These are phyloP conservation scores for Styela clava DNA, from an alignment of 23 tunicate species.

Conservation along the genomic window DNA sequence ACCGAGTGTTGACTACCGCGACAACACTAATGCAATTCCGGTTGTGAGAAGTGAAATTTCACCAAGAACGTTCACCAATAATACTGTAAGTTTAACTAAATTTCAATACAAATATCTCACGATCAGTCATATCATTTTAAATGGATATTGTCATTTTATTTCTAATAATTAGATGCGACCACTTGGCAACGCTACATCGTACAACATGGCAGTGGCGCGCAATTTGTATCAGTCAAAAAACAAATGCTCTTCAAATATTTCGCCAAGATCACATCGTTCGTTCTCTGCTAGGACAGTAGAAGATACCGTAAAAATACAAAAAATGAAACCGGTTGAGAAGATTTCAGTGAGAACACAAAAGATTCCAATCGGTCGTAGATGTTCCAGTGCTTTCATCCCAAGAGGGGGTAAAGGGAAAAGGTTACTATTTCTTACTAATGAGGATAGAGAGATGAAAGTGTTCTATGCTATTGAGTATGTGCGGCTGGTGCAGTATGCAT, in stretches of 20 bases:
- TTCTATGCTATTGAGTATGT: no score
- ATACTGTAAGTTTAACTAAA: neutral
- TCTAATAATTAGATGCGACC: neutral
- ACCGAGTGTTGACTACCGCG: neutral
- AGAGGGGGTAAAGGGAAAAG: no score
- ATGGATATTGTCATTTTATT: no score
- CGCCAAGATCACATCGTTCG: neutral
- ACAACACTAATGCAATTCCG: neutral
- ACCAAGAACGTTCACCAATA: neutral
- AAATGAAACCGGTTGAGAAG: neutral
- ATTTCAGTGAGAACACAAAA: neutral
- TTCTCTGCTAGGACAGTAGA: neutral
- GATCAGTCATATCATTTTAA: no score
- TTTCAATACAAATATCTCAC: no score
- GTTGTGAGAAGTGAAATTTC: neutral
- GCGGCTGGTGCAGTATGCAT: no score
- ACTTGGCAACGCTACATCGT: constrained; percentile 8
- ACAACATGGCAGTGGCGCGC: constrained; percentile 5
- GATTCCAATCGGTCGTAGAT: neutral
- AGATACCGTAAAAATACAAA: neutral
- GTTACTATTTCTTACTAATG: no score
- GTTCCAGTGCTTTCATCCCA: no score
- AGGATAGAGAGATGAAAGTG: no score
- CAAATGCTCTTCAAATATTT: neutral
- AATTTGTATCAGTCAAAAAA: neutral